Conservation (phyloP, 1,140 invertebrate genomes). For the Grapholita molesta region DNA sequence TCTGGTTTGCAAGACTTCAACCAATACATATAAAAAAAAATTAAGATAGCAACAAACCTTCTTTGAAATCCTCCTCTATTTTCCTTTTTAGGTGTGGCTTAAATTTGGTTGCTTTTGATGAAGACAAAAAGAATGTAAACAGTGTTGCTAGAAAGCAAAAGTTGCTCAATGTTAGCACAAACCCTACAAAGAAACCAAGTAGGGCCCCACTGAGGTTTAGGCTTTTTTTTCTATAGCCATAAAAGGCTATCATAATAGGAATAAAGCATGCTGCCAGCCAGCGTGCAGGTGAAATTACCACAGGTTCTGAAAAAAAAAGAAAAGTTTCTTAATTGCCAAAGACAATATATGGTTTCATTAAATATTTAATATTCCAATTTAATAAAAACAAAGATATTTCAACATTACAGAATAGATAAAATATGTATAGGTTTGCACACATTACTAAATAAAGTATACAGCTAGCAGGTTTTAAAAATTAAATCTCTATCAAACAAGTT, state of each 20-base stretch:
- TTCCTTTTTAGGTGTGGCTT: conserved; percentile 83
- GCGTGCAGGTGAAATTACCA: conserved; percentile 84
- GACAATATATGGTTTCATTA: too few relatives aligned
- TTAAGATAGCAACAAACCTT: conserved; percentile 79
- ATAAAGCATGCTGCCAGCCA: conserved; percentile 85
- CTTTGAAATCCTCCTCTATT: conserved; percentile 89
- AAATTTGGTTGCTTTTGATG: conserved; percentile 91
- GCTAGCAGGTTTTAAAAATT: too few relatives aligned
- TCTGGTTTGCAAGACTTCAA: too few relatives aligned
- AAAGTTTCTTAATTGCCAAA: too few relatives aligned
- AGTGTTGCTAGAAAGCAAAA: conserved; percentile 87
- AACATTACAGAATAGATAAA: too few relatives aligned
- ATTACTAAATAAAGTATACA: too few relatives aligned
- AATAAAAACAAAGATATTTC: too few relatives aligned
- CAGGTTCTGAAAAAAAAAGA: conserved; percentile 78
- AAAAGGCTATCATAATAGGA: conserved; percentile 82
- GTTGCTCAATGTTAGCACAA: conserved; percentile 88
- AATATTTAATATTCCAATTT: too few relatives aligned
- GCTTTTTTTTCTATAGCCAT: conserved; percentile 84
- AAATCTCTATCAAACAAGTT: too few relatives aligned
- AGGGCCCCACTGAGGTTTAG: conserved; percentile 84
- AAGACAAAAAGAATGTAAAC: conserved; percentile 88
- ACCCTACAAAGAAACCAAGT: conserved; percentile 86
- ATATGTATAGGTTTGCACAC: too few relatives aligned
- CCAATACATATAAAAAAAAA: too few relatives aligned